phyloP scores from a whole-genome alignment of 1,140 invertebrate genomes.

The Pectinophora gossypiella region DNA sequence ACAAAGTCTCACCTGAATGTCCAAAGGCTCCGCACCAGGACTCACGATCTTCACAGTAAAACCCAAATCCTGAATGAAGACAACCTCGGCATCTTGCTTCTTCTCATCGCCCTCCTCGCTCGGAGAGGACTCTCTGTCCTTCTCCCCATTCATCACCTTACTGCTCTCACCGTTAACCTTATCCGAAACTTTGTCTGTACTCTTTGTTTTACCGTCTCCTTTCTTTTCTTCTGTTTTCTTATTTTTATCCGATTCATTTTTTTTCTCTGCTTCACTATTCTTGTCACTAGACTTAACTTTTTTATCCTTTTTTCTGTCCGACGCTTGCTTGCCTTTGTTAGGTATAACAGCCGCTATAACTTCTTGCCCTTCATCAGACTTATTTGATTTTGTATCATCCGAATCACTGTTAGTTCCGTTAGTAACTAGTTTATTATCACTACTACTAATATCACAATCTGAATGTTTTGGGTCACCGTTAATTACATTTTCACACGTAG shows the following conservation, averaged over 20 bases:
- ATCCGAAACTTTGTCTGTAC: constrained; percentile 29
- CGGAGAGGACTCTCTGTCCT: constrained; percentile 60
- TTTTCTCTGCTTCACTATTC: constrained; percentile 40
- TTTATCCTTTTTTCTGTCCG: constrained; percentile 57
- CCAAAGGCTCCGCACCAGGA: constrained; percentile 91
- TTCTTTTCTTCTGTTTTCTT: constrained; percentile 37
- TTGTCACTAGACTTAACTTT: constrained; percentile 44
- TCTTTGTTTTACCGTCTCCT: constrained; percentile 22
- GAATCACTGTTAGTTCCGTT: constrained; percentile 66
- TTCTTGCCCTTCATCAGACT: constrained; percentile 46
- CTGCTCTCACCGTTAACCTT: constrained; percentile 42
- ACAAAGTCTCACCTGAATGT: constrained; percentile 85
- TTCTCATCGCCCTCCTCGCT: constrained; percentile 78
- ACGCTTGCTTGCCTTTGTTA: constrained; percentile 32
- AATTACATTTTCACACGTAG: constrained; percentile 37
- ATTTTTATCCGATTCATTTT: constrained; percentile 29
- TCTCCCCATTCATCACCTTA: constrained; percentile 56
- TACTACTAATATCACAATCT: constrained; percentile 74
- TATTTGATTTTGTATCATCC: constrained; percentile 54
- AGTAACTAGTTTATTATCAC: constrained; percentile 65
- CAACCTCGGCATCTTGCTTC: constrained; percentile 85
- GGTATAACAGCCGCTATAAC: constrained; percentile 22
- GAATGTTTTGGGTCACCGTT: constrained; percentile 59
- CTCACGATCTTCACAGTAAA: constrained; percentile 95
- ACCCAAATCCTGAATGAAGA: constrained; percentile 95